A percentile compares a stretch with the other conserved stretches of the same genome.
Evolutionary conservation across 2,888 invertebrate species (phyloP).

Genomic region (Oscheius sp.): DNA sequence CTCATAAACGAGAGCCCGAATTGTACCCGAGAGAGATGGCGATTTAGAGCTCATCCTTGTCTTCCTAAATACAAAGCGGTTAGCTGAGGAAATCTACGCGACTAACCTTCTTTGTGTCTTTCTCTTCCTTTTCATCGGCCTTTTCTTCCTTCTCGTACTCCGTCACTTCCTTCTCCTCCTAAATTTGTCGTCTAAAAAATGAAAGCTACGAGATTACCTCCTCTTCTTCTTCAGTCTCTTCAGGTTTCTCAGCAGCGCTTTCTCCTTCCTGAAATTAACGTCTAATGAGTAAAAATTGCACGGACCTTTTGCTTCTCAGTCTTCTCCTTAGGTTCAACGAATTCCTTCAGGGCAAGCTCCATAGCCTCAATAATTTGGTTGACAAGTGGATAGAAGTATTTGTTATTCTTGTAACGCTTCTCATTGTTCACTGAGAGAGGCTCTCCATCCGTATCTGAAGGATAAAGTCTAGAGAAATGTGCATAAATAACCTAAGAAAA

Average conservation of each 20-base stretch:
- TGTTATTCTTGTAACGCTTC: constrained; percentile 65
- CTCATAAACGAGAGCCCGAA: not conserved
- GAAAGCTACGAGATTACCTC: too few relatives aligned
- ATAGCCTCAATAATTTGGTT: constrained; percentile 58
- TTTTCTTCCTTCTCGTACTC: constrained; percentile 37
- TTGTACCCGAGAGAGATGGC: constrained; percentile 18
- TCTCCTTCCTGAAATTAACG: constrained; percentile 2
- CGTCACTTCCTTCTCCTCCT: constrained; percentile 37
- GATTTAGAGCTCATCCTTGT: constrained; percentile 34
- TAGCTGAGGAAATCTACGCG: not conserved
- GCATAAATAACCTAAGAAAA: constrained; percentile 72
- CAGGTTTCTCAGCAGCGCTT: not conserved
- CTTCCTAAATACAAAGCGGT: constrained; percentile 13
- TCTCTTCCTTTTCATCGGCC: constrained; percentile 34
- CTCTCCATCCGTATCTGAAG: constrained; percentile 70
- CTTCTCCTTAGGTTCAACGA: constrained; percentile 25
- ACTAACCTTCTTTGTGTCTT: constrained; percentile 26
- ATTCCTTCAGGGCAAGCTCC: constrained; percentile 53
- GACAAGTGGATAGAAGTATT: constrained; percentile 66
- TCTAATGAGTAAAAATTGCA: not conserved
- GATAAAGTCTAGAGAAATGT: not conserved
- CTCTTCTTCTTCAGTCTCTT: constrained; percentile 26
- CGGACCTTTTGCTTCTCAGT: not conserved
- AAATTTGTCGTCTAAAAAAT: too few relatives aligned
- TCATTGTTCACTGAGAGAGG: constrained; percentile 70